Conservation (phyloP, 2,888 invertebrate species). For the Rapana venosa region DNA sequence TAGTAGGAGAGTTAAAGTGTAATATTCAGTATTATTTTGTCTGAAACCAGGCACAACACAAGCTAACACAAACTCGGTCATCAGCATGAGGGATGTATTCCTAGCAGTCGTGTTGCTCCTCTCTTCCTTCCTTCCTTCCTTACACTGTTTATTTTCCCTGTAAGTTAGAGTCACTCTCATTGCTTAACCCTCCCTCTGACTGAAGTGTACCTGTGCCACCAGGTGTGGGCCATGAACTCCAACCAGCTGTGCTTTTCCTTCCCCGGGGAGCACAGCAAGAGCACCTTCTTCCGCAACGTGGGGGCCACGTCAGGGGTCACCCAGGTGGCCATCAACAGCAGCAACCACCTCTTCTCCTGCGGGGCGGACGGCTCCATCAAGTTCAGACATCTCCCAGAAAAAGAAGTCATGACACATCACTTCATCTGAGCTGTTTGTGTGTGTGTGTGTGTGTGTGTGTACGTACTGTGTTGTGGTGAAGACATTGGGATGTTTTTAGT, state of each 20-base stretch:
- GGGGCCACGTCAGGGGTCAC: constrained; percentile 89
- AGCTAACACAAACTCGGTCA: too few species aligned
- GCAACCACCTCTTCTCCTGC: constrained; percentile 95
- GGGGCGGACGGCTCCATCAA: constrained; percentile 99
- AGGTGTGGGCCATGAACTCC: constrained; percentile 96
- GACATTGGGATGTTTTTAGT: not conserved
- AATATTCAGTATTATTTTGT: too few species aligned
- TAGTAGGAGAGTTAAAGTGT: too few species aligned
- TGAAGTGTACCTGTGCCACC: constrained; percentile 54
- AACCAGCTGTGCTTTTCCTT: constrained; percentile 92
- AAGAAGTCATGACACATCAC: constrained; percentile 67
- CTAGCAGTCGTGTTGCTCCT: too few species aligned
- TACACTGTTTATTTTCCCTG: too few species aligned
- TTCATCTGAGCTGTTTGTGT: constrained; percentile 42
- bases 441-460: not conserved
- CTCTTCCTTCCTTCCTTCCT: too few species aligned
- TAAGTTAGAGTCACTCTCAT: too few species aligned
- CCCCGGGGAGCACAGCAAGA: constrained; percentile 92
- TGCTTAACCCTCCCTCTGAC: too few species aligned
- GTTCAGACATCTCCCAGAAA: constrained; percentile 92
- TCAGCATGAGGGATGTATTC: too few species aligned
- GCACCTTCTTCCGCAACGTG: constrained; percentile 97
- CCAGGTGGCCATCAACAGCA: constrained; percentile 93
- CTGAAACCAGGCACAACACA: too few species aligned
- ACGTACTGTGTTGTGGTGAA: not conserved